Evolutionary conservation across 2,113 vertebrate species (phyloP), one percentile per base, ranked within the genome.

Genomic region (Cervus canadensis): DNA sequence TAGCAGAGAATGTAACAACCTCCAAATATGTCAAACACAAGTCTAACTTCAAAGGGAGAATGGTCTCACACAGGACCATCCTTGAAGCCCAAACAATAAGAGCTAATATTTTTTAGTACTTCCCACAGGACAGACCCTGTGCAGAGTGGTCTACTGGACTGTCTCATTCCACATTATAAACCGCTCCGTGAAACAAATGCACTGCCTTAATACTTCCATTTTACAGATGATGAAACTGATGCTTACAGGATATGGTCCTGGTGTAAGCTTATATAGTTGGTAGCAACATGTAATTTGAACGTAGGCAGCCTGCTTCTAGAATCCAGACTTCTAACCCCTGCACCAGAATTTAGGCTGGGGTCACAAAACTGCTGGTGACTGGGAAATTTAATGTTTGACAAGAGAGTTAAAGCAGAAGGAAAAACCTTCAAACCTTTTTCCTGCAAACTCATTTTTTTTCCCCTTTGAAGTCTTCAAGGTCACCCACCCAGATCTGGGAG

Each of bases 401-500:
- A 17, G 12, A 54, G 6, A 28, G 15, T 71, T 82, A 81, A 97
- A 96, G 79, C 87, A 86, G 28, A 57, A 45, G 2, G 57, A 7
- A 43, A 60, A 25, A 43, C 0, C 17, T 83, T 30, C 3, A 9
- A 28, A 60, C 59, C 11, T 50, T 87, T 93, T 94, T 89, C 48
- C 89, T 87, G 40, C 17, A 79, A 93, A 89, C 50, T 87, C 97
- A 12, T 79, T 54, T 62, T 48, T 87, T 76, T 92, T 71, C n/a
- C 59, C 50, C 30, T 81, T 95, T 94, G 86, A 89, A 97, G 89
- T 67, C 43, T 79, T 91, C 89, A 91, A 79, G 76, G 45, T 94
- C 88, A 54, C 50, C 43, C 45, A 78, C 28, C 23, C 33, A 45
- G 54, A 86, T 48, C 54, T 97, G 56, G 87, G n/a, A 67, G 45